phyloP scores from a whole-genome alignment of 2,113 vertebrate species.

The Struthidea cinerea region DNA sequence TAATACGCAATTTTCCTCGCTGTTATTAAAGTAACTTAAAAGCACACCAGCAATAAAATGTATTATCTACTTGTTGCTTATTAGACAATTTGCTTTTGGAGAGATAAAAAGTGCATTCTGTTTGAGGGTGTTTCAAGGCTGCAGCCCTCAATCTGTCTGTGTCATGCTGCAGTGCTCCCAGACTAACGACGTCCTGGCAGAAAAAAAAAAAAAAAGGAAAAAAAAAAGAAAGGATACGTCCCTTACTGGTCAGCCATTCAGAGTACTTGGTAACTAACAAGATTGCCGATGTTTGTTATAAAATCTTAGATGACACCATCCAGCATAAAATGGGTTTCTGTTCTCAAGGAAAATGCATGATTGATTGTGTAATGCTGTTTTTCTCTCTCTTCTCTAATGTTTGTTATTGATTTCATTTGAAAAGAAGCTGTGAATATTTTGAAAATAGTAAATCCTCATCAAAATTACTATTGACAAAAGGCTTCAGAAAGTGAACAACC shows the following conservation, averaged over 20 bases:
- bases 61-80: neutral
- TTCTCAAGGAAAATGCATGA: neutral
- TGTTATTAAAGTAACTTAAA: neutral
- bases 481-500: neutral
- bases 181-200: neutral
- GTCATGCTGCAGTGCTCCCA: neutral
- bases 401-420: constrained; percentile 27
- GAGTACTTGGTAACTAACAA: neutral
- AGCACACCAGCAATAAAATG: neutral
- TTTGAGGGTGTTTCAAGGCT: neutral
- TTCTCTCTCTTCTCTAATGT: neutral
- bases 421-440: constrained; percentile 36
- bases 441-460: neutral
- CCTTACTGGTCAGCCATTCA: neutral
- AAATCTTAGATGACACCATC: neutral
- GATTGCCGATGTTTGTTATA: neutral
- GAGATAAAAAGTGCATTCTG: neutral
- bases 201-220: neutral
- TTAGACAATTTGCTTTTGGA: neutral
- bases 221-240: too few species aligned
- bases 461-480: constrained; percentile 12
- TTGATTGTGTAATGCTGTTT: neutral
- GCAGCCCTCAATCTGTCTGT: neutral
- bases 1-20: neutral
- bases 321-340: neutral